Conservation (phyloP, 2,113 vertebrate genomes). For the Scalopus aquaticus region DNA sequence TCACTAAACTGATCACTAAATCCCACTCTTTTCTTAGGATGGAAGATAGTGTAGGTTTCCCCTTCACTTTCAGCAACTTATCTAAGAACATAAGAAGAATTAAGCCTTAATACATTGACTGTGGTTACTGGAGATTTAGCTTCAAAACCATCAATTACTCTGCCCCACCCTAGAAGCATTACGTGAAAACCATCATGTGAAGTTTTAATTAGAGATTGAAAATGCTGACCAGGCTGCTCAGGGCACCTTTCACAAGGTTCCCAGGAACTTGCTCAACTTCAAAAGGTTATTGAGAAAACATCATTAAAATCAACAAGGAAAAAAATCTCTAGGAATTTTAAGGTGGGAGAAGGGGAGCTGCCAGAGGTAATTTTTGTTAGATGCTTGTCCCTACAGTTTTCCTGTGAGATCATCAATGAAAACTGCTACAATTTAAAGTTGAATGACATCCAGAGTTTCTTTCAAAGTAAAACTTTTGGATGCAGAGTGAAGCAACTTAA, state of each 20-base stretch:
- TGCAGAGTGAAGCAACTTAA: not conserved
- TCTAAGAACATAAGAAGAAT: conserved; percentile 46
- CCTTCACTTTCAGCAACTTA: conserved; percentile 22
- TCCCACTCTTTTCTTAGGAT: not conserved
- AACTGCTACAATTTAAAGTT: not conserved
- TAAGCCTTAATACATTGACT: conserved; percentile 25
- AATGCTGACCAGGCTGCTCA: conserved; percentile 47
- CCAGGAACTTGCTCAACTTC: conserved; percentile 27
- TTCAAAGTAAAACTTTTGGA: not conserved
- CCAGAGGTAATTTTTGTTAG: not conserved
- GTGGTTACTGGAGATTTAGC: conserved; percentile 32
- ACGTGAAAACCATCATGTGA: conserved; percentile 58
- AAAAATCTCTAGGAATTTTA: not conserved
- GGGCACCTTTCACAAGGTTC: conserved; percentile 26
- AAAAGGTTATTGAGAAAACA: not conserved
- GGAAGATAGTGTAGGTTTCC: not conserved
- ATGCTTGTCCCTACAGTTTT: not conserved
- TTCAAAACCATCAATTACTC: conserved; percentile 60
- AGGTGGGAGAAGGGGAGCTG: not conserved
- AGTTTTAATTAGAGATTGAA: conserved; percentile 70
- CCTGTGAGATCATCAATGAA: not conserved
- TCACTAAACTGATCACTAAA: conserved; percentile 49
- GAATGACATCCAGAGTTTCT: not conserved
- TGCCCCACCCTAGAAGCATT: conserved; percentile 57
- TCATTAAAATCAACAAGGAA: not conserved